A percentile compares a stretch with the other conserved stretches of the same genome.
Conservation (phyloP, 1,140 invertebrate species). For the Drosophila bifasciata region DNA sequence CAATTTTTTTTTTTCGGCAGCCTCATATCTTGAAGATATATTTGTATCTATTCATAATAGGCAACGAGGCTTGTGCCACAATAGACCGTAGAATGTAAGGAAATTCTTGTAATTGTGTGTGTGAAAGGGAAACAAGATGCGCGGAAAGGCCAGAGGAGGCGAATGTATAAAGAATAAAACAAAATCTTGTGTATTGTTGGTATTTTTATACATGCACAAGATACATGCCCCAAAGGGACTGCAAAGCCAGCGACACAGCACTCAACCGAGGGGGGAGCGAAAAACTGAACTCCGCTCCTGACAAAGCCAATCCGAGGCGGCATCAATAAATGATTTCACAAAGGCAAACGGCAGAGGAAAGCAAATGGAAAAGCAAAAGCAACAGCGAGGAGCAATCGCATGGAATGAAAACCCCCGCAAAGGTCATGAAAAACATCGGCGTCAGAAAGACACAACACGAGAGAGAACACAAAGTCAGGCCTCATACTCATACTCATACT, state of each 20-base stretch:
- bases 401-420: conserved; percentile 72
- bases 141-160: background rate
- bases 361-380: conserved; percentile 10
- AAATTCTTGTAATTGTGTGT: conserved; percentile 60
- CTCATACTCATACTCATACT: background rate
- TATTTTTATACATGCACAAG: conserved; percentile 59
- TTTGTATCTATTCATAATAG: conserved; percentile 73
- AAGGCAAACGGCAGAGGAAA: conserved; percentile 38
- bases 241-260: conserved; percentile 22
- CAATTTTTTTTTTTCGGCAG: conserved; percentile 49
- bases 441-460: conserved; percentile 49
- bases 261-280: conserved; percentile 2
- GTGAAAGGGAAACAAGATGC: conserved; percentile 1
- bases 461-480: conserved; percentile 28
- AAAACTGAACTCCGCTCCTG: conserved; percentile 1
- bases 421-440: conserved; percentile 76
- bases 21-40: conserved; percentile 58
- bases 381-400: background rate
- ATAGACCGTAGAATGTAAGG: conserved; percentile 44
- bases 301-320: conserved; percentile 43
- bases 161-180: conserved; percentile 27
- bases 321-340: conserved; percentile 82
- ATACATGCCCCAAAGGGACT: conserved; percentile 73
- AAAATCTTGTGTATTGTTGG: conserved; percentile 57
- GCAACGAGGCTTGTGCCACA: conserved; percentile 45